A percentile compares a stretch with the other conserved stretches of the same genome.
These are phyloP conservation scores for Teleogryllus oceanicus DNA, from an alignment of 2,888 invertebrate genomes.

Conservation along the genomic window DNA sequence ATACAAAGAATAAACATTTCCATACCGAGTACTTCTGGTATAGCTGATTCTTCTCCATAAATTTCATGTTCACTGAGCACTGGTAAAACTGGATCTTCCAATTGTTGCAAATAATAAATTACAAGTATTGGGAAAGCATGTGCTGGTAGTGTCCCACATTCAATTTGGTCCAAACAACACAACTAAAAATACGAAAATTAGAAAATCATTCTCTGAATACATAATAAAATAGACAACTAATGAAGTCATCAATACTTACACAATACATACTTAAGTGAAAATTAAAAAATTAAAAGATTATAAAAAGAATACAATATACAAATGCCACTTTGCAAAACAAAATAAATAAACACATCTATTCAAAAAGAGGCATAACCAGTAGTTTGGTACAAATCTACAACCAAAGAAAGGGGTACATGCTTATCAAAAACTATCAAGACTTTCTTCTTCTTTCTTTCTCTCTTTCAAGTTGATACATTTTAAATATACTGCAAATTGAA, in stretches of 20 bases:
- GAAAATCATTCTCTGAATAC: constrained; percentile 4
- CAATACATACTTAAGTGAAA: not conserved
- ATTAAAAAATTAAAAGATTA: not conserved
- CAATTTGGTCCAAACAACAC: constrained; percentile 24
- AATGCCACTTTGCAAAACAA: not conserved
- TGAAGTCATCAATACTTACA: not conserved
- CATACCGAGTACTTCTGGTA: not conserved
- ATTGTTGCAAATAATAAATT: constrained; percentile 27
- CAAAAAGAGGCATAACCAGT: too few relatives aligned
- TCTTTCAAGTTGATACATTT: too few relatives aligned
- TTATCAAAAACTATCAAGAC: too few relatives aligned
- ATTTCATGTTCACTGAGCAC: not conserved
- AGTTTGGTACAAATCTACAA: too few relatives aligned
- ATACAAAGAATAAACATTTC: not conserved
- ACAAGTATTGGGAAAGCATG: constrained; percentile 24
- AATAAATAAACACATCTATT: not conserved
- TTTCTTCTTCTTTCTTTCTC: too few relatives aligned
- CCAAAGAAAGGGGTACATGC: too few relatives aligned
- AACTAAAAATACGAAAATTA: constrained; percentile 22
- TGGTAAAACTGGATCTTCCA: constrained; percentile 19
- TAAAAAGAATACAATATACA: not conserved
- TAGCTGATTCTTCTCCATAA: not conserved
- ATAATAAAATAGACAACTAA: not conserved
- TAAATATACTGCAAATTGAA: too few relatives aligned
- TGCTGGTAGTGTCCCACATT: constrained; percentile 24